Percentiles rank a stretch among this genome's conserved stretches.
These are phyloP conservation scores for Chloroceryle amazona DNA, from an alignment of 2,797 vertebrate species.

Conservation along the genomic window DNA sequence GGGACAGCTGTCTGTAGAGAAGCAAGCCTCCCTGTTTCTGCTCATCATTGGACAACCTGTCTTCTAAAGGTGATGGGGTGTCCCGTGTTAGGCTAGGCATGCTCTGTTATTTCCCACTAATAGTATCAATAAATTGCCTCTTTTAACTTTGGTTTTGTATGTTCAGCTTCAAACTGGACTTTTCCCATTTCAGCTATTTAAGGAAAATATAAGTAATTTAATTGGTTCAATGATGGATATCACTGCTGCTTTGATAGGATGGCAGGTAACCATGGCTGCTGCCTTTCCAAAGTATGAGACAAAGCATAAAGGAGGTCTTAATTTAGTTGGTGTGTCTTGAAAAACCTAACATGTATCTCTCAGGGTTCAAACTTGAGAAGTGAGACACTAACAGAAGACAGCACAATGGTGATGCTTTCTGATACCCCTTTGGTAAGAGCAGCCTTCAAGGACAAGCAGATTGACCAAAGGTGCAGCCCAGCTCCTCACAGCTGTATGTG, in stretches of 20 bases:
- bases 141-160: not conserved
- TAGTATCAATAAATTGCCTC: not conserved
- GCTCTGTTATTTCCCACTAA: not conserved
- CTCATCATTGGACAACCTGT: not conserved
- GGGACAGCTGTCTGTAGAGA: not conserved
- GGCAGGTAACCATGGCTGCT: not conserved
- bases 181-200: not conserved
- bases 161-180: not conserved
- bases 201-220: not conserved
- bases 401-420: fast-evolving
- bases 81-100: not conserved
- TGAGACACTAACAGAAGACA: not conserved
- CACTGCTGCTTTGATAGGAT: not conserved
- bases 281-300: not conserved
- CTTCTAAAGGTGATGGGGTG: not conserved
- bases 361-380: not conserved
- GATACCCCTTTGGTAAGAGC: not conserved
- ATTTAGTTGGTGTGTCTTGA: not conserved
- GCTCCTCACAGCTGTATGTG: not conserved
- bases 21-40: not conserved
- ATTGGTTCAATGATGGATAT: not conserved
- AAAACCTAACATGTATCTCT: not conserved
- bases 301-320: not conserved
- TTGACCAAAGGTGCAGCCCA: not conserved
- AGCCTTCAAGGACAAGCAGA: not conserved